These are phyloP conservation scores for Drosophila kikkawai DNA, from an alignment of 1,140 invertebrate species.

Conservation along the genomic window DNA sequence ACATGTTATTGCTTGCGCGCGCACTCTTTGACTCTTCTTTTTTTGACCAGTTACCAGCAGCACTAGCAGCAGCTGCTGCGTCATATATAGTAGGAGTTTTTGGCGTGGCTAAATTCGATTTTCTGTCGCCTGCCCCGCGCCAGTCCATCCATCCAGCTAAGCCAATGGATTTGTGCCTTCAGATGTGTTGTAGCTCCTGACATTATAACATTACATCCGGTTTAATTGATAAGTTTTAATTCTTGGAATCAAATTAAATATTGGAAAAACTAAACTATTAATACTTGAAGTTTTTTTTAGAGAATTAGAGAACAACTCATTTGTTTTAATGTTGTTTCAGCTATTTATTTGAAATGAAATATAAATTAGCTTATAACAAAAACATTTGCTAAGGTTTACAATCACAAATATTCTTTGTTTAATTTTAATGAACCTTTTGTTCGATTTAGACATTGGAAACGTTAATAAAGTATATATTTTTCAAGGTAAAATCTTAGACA, in stretches of 20 bases:
- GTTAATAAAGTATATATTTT: not conserved
- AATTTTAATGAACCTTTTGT: not conserved
- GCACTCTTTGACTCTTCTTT: slow-evolving; percentile 72
- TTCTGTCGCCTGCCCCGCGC: slow-evolving; percentile 29
- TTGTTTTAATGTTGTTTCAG: no score
- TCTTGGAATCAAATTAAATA: not conserved
- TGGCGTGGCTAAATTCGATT: slow-evolving; percentile 59
- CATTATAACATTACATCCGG: not conserved
- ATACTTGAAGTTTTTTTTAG: no score
- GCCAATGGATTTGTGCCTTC: not conserved
- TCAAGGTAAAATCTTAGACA: not conserved
- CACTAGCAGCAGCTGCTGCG: slow-evolving; percentile 63
- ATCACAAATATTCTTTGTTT: not conserved
- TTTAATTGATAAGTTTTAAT: not conserved
- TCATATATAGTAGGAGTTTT: slow-evolving; percentile 67
- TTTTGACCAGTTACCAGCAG: slow-evolving; percentile 37
- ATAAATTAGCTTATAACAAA: not conserved
- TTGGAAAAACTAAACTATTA: not conserved
- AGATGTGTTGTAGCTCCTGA: not conserved
- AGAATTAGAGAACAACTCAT: no score
- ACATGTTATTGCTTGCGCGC: slow-evolving; percentile 81
- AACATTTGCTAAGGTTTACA: not conserved
- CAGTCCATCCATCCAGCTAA: not conserved
- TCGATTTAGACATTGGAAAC: not conserved
- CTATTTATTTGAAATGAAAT: not conserved